These are phyloP conservation scores for Tiliqua scincoides DNA, from an alignment of 2,113 vertebrate species.

Conservation along the genomic window DNA sequence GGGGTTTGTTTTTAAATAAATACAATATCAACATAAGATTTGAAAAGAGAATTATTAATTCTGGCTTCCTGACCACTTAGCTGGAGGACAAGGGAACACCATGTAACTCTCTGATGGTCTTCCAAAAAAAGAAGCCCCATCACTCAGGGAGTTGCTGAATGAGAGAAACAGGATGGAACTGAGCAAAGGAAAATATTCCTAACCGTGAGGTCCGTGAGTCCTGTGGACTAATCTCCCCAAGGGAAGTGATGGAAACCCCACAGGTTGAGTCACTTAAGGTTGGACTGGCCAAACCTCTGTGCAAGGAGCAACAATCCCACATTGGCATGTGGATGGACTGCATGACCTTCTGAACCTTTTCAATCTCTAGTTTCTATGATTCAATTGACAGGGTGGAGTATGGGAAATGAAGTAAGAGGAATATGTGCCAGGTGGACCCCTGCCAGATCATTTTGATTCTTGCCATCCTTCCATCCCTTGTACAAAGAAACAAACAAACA, in stretches of 20 bases:
- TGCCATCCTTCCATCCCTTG: slow-evolving; percentile 18
- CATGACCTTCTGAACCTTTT: slow-evolving; percentile 47
- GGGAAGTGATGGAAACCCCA: slow-evolving; percentile 59
- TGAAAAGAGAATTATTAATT: slow-evolving; percentile 65
- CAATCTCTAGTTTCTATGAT: slow-evolving; percentile 54
- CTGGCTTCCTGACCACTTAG: slow-evolving; percentile 66
- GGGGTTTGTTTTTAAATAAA: slow-evolving; percentile 30
- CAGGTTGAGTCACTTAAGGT: slow-evolving; percentile 62
- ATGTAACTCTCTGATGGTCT: slow-evolving; percentile 65
- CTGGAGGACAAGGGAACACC: slow-evolving; percentile 65
- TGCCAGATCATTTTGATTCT: slow-evolving; percentile 40
- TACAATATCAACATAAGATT: slow-evolving; percentile 69
- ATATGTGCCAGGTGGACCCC: slow-evolving; percentile 34
- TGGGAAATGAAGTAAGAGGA: slow-evolving; percentile 57
- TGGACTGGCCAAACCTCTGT: slow-evolving; percentile 26
- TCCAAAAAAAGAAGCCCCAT: slow-evolving; percentile 66
- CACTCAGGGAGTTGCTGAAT: slow-evolving; percentile 66
- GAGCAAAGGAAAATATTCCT: slow-evolving; percentile 63
- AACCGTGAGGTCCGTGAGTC: not conserved
- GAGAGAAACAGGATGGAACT: slow-evolving; percentile 35
- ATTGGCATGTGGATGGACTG: slow-evolving; percentile 44
- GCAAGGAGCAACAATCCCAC: slow-evolving; percentile 47
- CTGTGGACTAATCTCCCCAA: slow-evolving; percentile 45
- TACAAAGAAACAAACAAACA: slow-evolving; percentile 12
- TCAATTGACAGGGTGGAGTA: slow-evolving; percentile 61